These are phyloP conservation scores for Promerops cafer DNA, from an alignment of 2,113 vertebrate genomes.

Conservation along the genomic window DNA sequence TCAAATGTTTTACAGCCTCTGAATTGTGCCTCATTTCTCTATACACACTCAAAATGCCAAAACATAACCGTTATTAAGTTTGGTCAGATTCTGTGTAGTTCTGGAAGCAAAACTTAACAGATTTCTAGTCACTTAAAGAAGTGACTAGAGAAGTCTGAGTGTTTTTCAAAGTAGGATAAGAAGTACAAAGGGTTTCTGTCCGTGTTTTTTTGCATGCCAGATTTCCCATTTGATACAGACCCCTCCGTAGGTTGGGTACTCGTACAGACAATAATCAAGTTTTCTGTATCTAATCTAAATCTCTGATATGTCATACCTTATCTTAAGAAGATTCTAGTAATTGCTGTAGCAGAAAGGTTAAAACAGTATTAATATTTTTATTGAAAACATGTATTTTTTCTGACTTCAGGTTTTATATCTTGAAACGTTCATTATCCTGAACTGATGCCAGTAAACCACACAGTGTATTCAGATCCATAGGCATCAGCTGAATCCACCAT, in stretches of 20 bases:
- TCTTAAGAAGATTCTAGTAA: neutral
- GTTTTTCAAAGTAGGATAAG: neutral
- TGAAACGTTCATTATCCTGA: neutral
- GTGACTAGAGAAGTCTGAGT: neutral
- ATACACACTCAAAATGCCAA: neutral
- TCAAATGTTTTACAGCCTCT: neutral
- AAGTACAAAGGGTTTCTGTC: neutral
- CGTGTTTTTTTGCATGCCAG: rapidly evolving
- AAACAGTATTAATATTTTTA: neutral
- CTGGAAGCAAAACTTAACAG: neutral
- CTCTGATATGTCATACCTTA: neutral
- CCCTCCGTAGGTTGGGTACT: neutral
- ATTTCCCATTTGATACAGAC: neutral
- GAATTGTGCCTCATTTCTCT: neutral
- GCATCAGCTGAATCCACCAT: neutral
- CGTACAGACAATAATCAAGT: neutral
- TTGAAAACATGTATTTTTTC: neutral
- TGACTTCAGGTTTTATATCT: neutral
- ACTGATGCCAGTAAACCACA: neutral
- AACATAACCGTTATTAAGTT: neutral
- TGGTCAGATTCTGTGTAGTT: neutral
- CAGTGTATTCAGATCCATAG: neutral
- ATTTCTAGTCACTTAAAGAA: neutral
- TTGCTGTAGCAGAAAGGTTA: neutral
- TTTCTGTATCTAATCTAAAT: neutral